A percentile compares a stretch with the other conserved stretches of the same genome.
phyloP scores from a whole-genome alignment of 2,113 vertebrate species.

The Xenopus laevis region DNA sequence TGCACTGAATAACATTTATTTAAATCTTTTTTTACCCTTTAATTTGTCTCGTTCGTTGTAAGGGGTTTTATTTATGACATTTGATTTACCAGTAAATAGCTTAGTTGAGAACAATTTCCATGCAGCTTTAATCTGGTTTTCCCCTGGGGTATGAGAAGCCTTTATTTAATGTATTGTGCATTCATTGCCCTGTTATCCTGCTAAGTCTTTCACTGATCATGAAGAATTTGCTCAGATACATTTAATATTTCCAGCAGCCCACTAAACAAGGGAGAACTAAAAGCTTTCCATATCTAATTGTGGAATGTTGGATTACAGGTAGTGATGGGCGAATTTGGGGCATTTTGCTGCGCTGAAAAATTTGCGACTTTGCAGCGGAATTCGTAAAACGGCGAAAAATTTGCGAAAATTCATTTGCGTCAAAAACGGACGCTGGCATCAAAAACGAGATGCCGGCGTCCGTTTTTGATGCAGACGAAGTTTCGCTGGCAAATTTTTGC shows the following conservation, averaged over 20 bases:
- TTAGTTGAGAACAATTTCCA: not conserved
- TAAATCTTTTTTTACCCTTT: not conserved
- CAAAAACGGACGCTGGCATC: too few species aligned
- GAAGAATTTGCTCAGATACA: not conserved
- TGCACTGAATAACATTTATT: not conserved
- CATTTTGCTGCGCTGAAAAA: too few species aligned
- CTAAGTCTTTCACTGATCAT: constrained; percentile 12
- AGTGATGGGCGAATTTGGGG: too few species aligned
- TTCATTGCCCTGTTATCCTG: not conserved
- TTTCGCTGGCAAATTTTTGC: too few species aligned
- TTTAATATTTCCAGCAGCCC: not conserved
- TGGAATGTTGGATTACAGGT: too few species aligned
- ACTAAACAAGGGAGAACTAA: too few species aligned
- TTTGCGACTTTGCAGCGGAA: too few species aligned
- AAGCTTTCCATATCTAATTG: too few species aligned
- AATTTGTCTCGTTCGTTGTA: not conserved
- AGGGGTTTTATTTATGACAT: not conserved
- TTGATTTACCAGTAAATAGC: not conserved
- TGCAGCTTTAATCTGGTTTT: not conserved
- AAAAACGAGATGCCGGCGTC: too few species aligned
- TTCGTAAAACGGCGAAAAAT: too few species aligned
- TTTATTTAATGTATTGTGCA: constrained; percentile 15
- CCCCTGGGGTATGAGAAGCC: not conserved
- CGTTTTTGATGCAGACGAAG: too few species aligned
- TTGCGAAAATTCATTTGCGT: too few species aligned